Conservation (phyloP, 2,888 invertebrate genomes). For the Ferdinandea cuprea region DNA sequence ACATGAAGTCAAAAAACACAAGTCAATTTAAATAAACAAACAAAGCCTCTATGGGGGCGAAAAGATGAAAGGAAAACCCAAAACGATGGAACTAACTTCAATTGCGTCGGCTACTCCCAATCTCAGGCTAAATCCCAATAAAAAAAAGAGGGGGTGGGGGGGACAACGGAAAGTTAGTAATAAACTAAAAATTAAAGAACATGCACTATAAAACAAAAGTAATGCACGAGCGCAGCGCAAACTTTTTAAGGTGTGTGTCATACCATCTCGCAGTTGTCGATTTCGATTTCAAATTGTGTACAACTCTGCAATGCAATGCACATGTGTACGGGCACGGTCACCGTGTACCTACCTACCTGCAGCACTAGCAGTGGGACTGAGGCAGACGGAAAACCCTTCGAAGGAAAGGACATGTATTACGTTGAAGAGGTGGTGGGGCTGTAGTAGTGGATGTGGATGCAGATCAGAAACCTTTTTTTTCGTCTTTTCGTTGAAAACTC, state of each 20-base stretch:
- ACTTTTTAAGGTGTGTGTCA: slow-evolving; percentile 69
- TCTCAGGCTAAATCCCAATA: not conserved
- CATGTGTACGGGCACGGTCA: slow-evolving; percentile 3
- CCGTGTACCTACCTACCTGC: slow-evolving; percentile 26
- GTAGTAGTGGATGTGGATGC: slow-evolving; percentile 13
- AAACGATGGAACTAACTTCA: slow-evolving; percentile 12
- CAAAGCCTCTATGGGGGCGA: not conserved
- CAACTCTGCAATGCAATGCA: slow-evolving; percentile 28
- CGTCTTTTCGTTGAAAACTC: not conserved
- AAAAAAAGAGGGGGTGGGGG: not conserved
- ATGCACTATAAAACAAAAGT: slow-evolving; percentile 31
- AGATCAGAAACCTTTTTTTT: slow-evolving; percentile 2
- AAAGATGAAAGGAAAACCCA: slow-evolving; percentile 14
- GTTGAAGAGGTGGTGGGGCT: not conserved
- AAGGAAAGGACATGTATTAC: slow-evolving; percentile 41
- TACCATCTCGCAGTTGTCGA: slow-evolving; percentile 49
- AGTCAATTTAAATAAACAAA: slow-evolving; percentile 25
- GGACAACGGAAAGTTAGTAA: slow-evolving; percentile 24
- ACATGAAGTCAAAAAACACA: not conserved
- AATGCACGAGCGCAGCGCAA: slow-evolving; percentile 67
- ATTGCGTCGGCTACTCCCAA: slow-evolving; percentile 48
- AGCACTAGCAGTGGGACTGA: slow-evolving; percentile 9
- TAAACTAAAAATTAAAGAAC: slow-evolving; percentile 49
- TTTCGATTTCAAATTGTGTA: slow-evolving; percentile 64
- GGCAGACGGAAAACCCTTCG: slow-evolving; percentile 35